A percentile compares a stretch with the other conserved stretches of the same genome.
phyloP scores from a whole-genome alignment of 2,797 vertebrate genomes.

The Prunella strophiata region DNA sequence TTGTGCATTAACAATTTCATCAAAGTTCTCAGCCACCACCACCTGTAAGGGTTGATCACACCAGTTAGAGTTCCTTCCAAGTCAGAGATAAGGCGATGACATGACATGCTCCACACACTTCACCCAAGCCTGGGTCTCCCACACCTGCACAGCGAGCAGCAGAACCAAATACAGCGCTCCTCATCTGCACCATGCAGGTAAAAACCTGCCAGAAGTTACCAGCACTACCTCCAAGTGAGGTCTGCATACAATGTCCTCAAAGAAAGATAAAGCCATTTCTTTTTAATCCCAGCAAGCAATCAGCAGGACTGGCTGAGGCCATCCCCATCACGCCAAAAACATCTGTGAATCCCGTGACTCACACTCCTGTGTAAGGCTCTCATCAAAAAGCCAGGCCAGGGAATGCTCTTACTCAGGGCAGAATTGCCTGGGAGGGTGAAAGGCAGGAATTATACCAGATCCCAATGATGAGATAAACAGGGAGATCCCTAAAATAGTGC shows the following conservation, averaged over 20 bases:
- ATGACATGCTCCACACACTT: accelerated
- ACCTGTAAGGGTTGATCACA: constrained; percentile 65
- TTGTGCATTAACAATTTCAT: constrained; percentile 91
- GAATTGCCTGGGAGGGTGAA: not conserved
- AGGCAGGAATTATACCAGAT: not conserved
- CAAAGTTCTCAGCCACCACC: constrained; percentile 84
- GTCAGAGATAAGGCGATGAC: not conserved
- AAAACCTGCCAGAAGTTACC: not conserved
- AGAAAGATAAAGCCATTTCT: not conserved
- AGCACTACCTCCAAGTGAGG: not conserved
- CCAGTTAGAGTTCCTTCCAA: not conserved
- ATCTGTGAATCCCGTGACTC: not conserved
- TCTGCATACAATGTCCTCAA: not conserved
- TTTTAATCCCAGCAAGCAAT: not conserved
- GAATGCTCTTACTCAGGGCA: not conserved
- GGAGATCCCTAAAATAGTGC: not conserved
- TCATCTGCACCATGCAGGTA: not conserved
- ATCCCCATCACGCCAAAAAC: not conserved
- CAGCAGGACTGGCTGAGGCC: not conserved
- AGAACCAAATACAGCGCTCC: not conserved
- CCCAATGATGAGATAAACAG: not conserved
- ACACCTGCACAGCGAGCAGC: not conserved
- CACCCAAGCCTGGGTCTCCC: not conserved
- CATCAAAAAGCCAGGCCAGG: not conserved
- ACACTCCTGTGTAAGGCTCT: not conserved